Evolutionary conservation across 2,113 vertebrate genomes (phyloP), one percentile per base, ranked within the genome.

Genomic region (Cinclus cinclus): DNA sequence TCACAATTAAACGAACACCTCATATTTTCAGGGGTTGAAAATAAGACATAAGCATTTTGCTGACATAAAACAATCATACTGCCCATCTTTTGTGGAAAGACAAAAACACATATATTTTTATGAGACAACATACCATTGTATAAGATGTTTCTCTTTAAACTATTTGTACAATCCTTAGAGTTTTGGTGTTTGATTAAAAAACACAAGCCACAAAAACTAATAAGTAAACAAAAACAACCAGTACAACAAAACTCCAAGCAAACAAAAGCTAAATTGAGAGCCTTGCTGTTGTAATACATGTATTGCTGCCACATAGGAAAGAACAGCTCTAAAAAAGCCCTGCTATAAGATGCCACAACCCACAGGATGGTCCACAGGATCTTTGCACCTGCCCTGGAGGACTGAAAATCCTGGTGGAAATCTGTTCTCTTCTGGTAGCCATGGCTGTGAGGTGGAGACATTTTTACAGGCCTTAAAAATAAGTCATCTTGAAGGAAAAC

Each of bases 71-170:
- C 7, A 60, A 73, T 39, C 39, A 70, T 3, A 30, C 3, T 60
- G 23, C 6, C 22, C 28, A 80, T 17, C 11, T 65, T 91, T 27
- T 31, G 4, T 30, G 7, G 37, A 60, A 33, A 25, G 7, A 56
- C 46, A 87, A 60, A 70, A 31, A 4, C 1, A 9, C 0, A 0
- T 2, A 1, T 6, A 33, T 52, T 70, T 83, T 39, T 65, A n/a
- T 31, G 23, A 59, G 35, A 58, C 5, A 82, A 39, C 4, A 50
- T 12, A 59, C 2, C 10, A 41, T 2, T 46, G 18, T 11, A 20
- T 5, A 56, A 60, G 5, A 65, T 9, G 4, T 46, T 91, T 63
- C 15, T 59, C 24, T 37, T 59, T 42, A 47, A 86, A 69, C 3
- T 60, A 18, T 47, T n/a, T 89, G 39, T 31, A 91, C 13, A 19